Base-by-base conservation (phyloP, 2,888 invertebrate genomes). In the Calliscelio sp. region DNA sequence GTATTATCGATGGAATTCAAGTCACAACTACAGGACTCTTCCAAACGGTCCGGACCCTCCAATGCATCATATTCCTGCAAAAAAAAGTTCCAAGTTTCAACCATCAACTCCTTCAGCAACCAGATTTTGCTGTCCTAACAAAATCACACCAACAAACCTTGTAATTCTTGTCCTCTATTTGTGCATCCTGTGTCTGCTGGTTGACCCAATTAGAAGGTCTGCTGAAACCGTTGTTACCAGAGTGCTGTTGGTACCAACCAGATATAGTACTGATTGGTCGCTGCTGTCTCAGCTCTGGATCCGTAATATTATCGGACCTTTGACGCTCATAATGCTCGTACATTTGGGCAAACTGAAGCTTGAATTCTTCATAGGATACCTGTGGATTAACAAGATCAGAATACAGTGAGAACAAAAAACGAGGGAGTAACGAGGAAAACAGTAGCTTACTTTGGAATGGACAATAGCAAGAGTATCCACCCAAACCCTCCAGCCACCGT, bases 401-500 rank as follows among this genome's bases (percentile, higher is more conserved):
- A n/a, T n/a, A n/a, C n/a, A n/a, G n/a, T n/a, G n/a, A n/a, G n/a
- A n/a, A n/a, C n/a, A n/a, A n/a, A n/a, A n/a, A n/a, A n/a, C n/a
- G n/a, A 49, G 22, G 16, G n/a, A 11, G 51, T 35, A 25, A 16
- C n/a, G 1, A 51, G 20, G 8, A 25, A 71, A 71, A 63, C 25
- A 59, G 3, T 22, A 65, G 41, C 90, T 91, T 92, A 98, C 28
- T 28, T 28, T 28, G 0, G 99, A 99, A 94, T 99, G 99, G 1
- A 99, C 98, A 90, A 99, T 99, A 51, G 99, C 99, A 81, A 99
- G 93, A 0, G 99, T 99, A 92, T 99, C 99, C 5, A 99, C 99
- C 99, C 99, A 99, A 18, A 99, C 99, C 82, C 99, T 94, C 99
- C 99, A 99, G 16, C 99, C 99, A 5, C 99, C 99, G 91, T 99